Evolutionary conservation across 2,797 vertebrate genomes (phyloP).

Genomic region (Danionella dracula): DNA sequence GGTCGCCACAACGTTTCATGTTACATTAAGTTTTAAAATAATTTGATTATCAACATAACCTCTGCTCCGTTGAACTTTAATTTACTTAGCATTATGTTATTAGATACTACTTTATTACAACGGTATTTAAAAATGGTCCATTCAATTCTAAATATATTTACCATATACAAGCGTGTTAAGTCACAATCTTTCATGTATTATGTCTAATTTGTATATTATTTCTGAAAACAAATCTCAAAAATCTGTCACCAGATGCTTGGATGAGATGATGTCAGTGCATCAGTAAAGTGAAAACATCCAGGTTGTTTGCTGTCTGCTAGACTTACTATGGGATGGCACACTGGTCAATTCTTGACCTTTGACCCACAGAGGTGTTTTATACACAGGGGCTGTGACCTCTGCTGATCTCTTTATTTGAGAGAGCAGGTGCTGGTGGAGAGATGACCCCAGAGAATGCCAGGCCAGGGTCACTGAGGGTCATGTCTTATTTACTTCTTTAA

Average conservation of each 20-base stretch:
- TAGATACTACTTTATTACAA: too few species aligned
- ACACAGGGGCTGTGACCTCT: slow-evolving; percentile 40
- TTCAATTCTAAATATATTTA: too few species aligned
- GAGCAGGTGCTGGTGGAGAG: slow-evolving; percentile 47
- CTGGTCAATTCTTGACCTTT: slow-evolving; percentile 43
- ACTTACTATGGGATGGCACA: slow-evolving; percentile 10
- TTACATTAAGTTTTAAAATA: too few species aligned
- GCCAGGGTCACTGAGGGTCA: slow-evolving; percentile 22
- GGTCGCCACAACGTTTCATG: too few species aligned
- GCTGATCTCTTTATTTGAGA: slow-evolving; percentile 37
- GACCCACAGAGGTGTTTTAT: slow-evolving; percentile 36
- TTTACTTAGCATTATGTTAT: too few species aligned
- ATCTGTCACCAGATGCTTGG: background rate
- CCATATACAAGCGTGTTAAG: too few species aligned
- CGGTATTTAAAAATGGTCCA: too few species aligned
- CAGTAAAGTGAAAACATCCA: slow-evolving; percentile 18
- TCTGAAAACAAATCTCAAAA: too few species aligned
- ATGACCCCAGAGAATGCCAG: slow-evolving; percentile 33
- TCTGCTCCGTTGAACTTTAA: too few species aligned
- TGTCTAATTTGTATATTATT: too few species aligned
- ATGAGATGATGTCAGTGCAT: background rate
- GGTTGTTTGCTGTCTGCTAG: background rate
- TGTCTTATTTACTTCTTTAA: slow-evolving; percentile 32
- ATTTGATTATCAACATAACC: too few species aligned
- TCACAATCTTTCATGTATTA: too few species aligned